Conservation (phyloP, 1,140 invertebrate genomes). For the Bathynomus jamesi region DNA sequence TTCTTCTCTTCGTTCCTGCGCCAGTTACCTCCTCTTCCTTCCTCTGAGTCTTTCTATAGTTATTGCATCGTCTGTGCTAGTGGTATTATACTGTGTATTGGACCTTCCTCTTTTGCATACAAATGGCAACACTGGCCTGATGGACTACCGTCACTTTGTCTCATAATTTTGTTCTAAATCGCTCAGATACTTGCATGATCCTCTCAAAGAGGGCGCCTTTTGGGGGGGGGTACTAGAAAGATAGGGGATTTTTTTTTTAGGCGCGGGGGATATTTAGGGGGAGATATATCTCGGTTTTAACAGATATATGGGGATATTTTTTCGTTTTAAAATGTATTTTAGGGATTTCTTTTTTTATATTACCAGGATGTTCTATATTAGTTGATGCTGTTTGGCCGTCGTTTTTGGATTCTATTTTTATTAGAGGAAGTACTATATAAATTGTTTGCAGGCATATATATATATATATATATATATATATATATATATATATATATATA, state of each 20-base stretch:
- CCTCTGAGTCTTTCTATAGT: not conserved
- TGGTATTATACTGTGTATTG: constrained; percentile 1
- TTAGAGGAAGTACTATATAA: no score
- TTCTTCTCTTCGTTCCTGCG: not conserved
- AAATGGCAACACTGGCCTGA: not conserved
- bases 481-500: constrained; percentile 6
- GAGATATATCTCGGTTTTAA: constrained; percentile 1
- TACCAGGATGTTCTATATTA: not conserved
- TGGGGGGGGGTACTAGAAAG: not conserved
- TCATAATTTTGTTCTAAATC: constrained; percentile 1
- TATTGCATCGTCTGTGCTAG: constrained; percentile 1
- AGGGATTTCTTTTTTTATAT: not conserved
- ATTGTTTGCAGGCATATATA: not conserved
- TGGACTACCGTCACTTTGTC: not conserved
- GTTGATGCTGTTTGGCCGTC: not conserved
- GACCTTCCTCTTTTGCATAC: not conserved
- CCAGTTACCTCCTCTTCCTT: not conserved
- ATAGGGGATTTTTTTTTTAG: not conserved
- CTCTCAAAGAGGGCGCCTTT: not conserved
- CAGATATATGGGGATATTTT: constrained; percentile 4
- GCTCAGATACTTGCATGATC: constrained; percentile 1
- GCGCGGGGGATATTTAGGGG: not conserved
- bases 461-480: constrained; percentile 5
- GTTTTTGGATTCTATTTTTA: not conserved
- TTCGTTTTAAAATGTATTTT: not conserved